Evolutionary conservation across 2,797 vertebrate genomes (phyloP).

Genomic region (Molossus alvarezi): DNA sequence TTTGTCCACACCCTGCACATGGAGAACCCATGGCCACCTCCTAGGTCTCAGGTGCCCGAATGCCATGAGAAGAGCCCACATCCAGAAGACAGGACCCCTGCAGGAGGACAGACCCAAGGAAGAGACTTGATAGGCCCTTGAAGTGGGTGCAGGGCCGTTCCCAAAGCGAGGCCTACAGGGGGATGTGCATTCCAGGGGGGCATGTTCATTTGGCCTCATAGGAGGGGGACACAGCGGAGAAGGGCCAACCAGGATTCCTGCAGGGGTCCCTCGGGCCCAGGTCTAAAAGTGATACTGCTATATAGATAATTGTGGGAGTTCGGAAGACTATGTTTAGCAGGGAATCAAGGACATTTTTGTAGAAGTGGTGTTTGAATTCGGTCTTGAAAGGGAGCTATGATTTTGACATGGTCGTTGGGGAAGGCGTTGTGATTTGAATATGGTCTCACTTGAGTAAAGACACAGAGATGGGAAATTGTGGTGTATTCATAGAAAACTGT

Average conservation of each 20-base stretch:
- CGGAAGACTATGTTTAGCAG: not conserved
- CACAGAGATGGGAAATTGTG: not conserved
- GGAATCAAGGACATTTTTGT: not conserved
- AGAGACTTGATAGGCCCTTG: not conserved
- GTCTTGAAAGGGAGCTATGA: not conserved
- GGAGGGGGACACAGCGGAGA: not conserved
- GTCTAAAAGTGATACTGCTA: not conserved
- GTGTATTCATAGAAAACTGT: not conserved
- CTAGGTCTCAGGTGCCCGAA: not conserved
- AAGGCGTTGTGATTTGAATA: not conserved
- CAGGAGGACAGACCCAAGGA: not conserved
- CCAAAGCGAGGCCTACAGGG: not conserved
- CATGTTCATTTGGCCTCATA: not conserved
- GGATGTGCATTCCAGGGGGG: not conserved
- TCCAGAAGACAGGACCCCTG: not conserved
- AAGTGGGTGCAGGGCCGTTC: not conserved
- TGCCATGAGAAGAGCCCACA: not conserved
- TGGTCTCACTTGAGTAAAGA: not conserved
- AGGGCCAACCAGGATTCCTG: not conserved
- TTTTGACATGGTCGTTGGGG: not conserved
- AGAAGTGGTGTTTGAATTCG: constrained; percentile 25
- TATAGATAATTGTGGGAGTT: not conserved
- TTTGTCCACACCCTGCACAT: not conserved
- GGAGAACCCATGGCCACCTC: not conserved
- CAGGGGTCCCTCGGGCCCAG: not conserved